phyloP scores from a whole-genome alignment of 2,113 vertebrate species.

The Anoplopoma fimbria region DNA sequence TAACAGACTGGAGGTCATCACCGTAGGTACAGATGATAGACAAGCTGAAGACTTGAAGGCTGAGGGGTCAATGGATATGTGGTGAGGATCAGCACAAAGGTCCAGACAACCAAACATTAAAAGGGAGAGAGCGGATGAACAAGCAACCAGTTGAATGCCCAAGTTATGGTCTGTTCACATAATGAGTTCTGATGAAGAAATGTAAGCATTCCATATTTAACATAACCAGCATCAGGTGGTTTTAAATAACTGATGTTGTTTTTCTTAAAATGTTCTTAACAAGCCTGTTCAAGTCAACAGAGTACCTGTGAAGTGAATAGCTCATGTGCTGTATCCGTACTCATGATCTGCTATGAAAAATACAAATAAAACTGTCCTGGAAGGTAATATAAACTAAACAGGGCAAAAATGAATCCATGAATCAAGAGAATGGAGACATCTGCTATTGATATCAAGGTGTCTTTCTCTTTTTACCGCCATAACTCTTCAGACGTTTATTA shows the following conservation, averaged over 20 bases:
- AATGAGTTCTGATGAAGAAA: not conserved
- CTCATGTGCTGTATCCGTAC: not conserved
- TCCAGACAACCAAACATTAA: not conserved
- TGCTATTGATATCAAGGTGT: slow-evolving; percentile 5
- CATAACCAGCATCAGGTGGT: not conserved
- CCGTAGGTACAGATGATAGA: not conserved
- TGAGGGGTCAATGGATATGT: not conserved
- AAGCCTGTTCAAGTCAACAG: not conserved
- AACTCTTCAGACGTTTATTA: slow-evolving; percentile 24
- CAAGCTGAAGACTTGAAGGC: not conserved
- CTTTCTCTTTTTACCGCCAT: slow-evolving; percentile 6
- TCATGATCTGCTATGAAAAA: not conserved
- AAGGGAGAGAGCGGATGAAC: not conserved
- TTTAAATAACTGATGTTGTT: not conserved
- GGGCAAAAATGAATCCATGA: not conserved
- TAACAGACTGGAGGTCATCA: not conserved
- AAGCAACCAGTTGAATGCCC: not conserved
- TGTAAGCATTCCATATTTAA: not conserved
- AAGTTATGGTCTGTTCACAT: not conserved
- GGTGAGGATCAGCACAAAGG: not conserved
- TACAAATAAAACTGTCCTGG: not conserved
- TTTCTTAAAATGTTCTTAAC: not conserved
- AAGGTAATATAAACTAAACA: not conserved
- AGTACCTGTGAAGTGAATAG: not conserved
- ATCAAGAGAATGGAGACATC: slow-evolving; percentile 7